A percentile compares a stretch with the other conserved stretches of the same genome.
These are phyloP conservation scores for Phocides pigmalion DNA, from an alignment of 1,140 invertebrate species.

Conservation along the genomic window DNA sequence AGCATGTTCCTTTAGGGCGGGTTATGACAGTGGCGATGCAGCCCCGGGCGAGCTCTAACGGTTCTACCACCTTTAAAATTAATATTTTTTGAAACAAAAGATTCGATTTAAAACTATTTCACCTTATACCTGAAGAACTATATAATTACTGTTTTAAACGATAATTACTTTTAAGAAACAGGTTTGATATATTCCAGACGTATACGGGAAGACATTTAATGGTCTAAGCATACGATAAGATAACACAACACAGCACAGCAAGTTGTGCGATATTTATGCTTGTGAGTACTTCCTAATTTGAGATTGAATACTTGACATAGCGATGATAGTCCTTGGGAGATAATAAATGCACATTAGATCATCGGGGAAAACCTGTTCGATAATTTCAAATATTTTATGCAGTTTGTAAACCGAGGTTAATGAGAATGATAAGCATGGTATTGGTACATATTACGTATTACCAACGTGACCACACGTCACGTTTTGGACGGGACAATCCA, in stretches of 20 bases:
- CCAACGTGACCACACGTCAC: no score
- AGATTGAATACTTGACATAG: constrained; percentile 28
- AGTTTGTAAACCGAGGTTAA: constrained; percentile 24
- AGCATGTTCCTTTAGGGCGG: no score
- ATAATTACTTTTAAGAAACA: not conserved
- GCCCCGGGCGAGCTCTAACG: no score
- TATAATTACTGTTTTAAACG: no score
- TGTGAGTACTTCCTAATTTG: constrained; percentile 22
- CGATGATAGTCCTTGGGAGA: constrained; percentile 47
- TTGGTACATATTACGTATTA: constrained; percentile 2
- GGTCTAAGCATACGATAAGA: constrained; percentile 1
- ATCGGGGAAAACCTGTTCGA: constrained; percentile 61
- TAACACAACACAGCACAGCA: not conserved
- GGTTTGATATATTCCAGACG: constrained; percentile 22
- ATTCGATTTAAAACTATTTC: no score
- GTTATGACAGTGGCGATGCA: no score
- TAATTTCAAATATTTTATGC: constrained; percentile 46
- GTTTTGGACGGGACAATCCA: no score
- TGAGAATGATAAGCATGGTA: constrained; percentile 30
- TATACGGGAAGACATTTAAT: constrained; percentile 11
- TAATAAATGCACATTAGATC: constrained; percentile 74
- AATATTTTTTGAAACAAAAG: no score
- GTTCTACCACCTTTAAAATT: no score
- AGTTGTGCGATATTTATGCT: constrained; percentile 17
- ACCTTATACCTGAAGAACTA: no score